phyloP scores from a whole-genome alignment of 92 coral and sea anemone genomes.

The Ricordea florida region DNA sequence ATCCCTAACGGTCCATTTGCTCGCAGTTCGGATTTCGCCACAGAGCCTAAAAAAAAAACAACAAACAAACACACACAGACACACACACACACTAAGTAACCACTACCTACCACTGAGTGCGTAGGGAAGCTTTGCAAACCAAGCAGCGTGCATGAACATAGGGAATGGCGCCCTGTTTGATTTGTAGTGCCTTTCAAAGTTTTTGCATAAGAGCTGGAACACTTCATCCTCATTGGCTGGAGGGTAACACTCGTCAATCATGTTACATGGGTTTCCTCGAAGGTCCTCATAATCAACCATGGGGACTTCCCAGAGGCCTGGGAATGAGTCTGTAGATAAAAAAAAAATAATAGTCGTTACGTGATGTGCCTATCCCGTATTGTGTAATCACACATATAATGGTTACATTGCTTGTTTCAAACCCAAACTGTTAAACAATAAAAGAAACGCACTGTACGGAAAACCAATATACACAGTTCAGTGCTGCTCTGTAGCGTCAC shows the following conservation, averaged over 20 bases:
- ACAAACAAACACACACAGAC: background rate
- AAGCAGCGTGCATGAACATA: slow-evolving; percentile 87
- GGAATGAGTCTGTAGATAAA: slow-evolving; percentile 65
- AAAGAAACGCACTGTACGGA: too few species aligned
- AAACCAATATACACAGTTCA: too few species aligned
- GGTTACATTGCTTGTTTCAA: too few species aligned
- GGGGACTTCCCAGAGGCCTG: slow-evolving; percentile 99
- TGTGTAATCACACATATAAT: too few species aligned
- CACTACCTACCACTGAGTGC: slow-evolving; percentile 62
- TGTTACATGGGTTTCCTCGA: slow-evolving; percentile 61
- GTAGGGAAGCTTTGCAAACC: slow-evolving; percentile 61
- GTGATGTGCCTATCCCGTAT: too few species aligned
- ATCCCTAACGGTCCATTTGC: background rate
- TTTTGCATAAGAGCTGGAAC: slow-evolving; percentile 49
- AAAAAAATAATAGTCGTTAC: too few species aligned
- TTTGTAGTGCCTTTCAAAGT: slow-evolving; percentile 81
- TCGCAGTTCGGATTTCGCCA: background rate
- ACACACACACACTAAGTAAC: background rate
- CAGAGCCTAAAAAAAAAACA: background rate
- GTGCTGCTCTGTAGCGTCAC: too few species aligned
- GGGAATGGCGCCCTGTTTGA: slow-evolving; percentile 93
- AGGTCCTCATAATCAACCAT: slow-evolving; percentile 79
- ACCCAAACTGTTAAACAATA: too few species aligned
- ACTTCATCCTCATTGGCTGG: slow-evolving; percentile 62
- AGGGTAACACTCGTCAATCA: slow-evolving; percentile 74